phyloP scores from a whole-genome alignment of 2,888 invertebrate species.

The Trachelus troglodyta region DNA sequence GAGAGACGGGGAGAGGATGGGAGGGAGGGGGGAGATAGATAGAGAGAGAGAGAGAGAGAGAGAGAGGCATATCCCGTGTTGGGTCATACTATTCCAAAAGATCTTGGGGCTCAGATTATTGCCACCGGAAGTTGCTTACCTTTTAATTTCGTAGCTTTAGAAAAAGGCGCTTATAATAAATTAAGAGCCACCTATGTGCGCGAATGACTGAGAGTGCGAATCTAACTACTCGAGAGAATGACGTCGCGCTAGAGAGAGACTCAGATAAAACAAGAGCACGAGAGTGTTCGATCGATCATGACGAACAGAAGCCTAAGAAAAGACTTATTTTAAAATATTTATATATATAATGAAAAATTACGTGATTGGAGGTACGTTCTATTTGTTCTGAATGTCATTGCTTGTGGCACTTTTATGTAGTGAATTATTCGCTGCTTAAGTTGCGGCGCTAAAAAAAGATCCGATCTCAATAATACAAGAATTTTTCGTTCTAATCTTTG shows the following conservation, averaged over 20 bases:
- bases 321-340: conserved; percentile 40
- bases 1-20: neutral
- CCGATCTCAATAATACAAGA: neutral
- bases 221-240: neutral
- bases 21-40: no score
- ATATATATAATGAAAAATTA: conserved; percentile 1
- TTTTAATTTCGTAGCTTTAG: neutral
- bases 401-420: neutral
- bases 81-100: neutral
- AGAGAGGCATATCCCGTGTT: conserved; percentile 15
- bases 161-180: conserved; percentile 19
- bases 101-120: neutral
- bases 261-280: neutral
- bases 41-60: conserved; percentile 7
- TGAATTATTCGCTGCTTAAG: neutral
- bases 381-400: conserved; percentile 4
- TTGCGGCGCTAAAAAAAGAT: neutral
- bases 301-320: conserved; percentile 45
- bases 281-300: conserved; percentile 10
- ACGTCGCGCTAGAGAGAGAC: neutral
- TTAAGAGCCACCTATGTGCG: conserved; percentile 15
- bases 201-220: neutral
- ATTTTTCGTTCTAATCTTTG: neutral
- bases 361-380: neutral
- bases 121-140: neutral